These are phyloP conservation scores for Jaculus jaculus DNA, from an alignment of 2,113 vertebrate species.

Conservation along the genomic window DNA sequence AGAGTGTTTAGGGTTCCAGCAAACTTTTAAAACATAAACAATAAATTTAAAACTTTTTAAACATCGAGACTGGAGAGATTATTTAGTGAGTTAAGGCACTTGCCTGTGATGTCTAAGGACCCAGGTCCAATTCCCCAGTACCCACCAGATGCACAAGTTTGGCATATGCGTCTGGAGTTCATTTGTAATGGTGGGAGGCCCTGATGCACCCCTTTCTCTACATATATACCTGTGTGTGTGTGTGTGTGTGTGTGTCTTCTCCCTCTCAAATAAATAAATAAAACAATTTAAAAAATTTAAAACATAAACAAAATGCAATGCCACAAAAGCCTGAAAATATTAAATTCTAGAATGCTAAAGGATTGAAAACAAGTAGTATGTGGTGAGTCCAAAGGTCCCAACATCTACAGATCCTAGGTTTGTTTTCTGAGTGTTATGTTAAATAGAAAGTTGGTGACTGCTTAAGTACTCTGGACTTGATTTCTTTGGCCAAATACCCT, in stretches of 20 bases:
- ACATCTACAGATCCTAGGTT: background rate
- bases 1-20: background rate
- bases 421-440: background rate
- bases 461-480: background rate
- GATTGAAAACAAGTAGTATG: rapidly evolving
- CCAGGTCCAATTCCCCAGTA: too few species aligned
- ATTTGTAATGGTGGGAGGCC: too few species aligned
- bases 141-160: too few species aligned
- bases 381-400: background rate
- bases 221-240: too few species aligned
- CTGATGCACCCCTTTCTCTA: too few species aligned
- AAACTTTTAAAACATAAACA: background rate
- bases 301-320: background rate
- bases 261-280: too few species aligned
- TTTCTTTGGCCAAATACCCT: background rate
- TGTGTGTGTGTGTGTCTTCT: too few species aligned
- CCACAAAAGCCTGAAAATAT: background rate
- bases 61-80: too few species aligned
- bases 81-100: too few species aligned
- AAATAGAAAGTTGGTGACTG: background rate
- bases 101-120: too few species aligned
- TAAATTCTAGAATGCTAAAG: background rate
- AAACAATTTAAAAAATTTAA: background rate
- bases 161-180: too few species aligned
- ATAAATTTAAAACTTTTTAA: too few species aligned